These are phyloP conservation scores for Drosophila sp. DNA, from an alignment of 1,140 invertebrate species.

Conservation along the genomic window DNA sequence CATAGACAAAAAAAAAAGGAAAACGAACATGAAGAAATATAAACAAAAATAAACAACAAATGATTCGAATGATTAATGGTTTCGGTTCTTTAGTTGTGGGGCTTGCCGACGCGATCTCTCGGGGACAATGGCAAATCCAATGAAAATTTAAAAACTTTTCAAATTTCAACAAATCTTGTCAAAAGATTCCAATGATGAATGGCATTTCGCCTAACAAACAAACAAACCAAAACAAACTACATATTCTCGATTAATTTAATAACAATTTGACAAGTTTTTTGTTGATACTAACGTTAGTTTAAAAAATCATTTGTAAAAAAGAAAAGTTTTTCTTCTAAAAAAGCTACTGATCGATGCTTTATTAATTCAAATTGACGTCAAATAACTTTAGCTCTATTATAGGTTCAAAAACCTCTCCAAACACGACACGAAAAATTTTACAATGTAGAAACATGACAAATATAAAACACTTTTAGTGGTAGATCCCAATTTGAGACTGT, in stretches of 20 bases:
- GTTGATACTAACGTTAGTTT: too few relatives aligned
- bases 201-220: not conserved
- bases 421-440: too few relatives aligned
- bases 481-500: too few relatives aligned
- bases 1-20: constrained; percentile 23
- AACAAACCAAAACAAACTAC: not conserved
- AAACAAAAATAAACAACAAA: constrained; percentile 66
- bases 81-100: constrained; percentile 6
- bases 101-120: not conserved
- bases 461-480: too few relatives aligned
- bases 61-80: constrained; percentile 55
- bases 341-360: too few relatives aligned
- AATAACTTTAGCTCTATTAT: too few relatives aligned
- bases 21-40: constrained; percentile 23
- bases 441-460: too few relatives aligned
- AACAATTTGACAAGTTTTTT: too few relatives aligned
- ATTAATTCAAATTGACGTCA: too few relatives aligned
- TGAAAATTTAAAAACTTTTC: constrained; percentile 5
- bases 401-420: too few relatives aligned
- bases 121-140: not conserved
- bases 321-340: too few relatives aligned
- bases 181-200: constrained; percentile 1
- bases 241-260: not conserved
- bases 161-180: not conserved
- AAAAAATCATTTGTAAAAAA: too few relatives aligned